A percentile compares a stretch with the other conserved stretches of the same genome.
phyloP scores from a whole-genome alignment of 1,140 invertebrate species.

The Geopemphigus sp. region DNA sequence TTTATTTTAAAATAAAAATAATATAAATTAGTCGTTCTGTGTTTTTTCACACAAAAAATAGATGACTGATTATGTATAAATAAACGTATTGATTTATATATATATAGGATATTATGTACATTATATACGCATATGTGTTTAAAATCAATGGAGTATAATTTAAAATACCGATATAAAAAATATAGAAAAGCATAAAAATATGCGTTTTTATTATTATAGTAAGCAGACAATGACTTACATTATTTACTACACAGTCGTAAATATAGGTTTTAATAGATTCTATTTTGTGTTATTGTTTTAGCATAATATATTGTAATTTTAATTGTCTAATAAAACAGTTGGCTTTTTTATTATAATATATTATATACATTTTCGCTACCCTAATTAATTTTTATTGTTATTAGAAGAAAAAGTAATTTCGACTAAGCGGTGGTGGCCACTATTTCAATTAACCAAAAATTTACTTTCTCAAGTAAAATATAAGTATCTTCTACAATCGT shows the following conservation, averaged over 20 bases:
- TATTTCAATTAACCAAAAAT: not conserved
- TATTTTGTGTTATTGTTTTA: not conserved
- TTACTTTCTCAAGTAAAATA: not conserved
- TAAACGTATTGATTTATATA: too few relatives aligned
- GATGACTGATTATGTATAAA: too few relatives aligned
- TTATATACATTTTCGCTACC: not conserved
- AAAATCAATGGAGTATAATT: too few relatives aligned
- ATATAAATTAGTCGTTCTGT: too few relatives aligned
- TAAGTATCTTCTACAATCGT: not conserved
- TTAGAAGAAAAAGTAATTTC: not conserved
- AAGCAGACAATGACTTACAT: not conserved
- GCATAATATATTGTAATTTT: not conserved
- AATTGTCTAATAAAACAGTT: constrained; percentile 15
- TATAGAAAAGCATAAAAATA: not conserved
- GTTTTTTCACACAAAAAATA: too few relatives aligned
- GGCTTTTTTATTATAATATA: constrained; percentile 20
- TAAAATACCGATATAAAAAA: not conserved
- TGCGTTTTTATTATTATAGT: not conserved
- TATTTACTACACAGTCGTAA: not conserved
- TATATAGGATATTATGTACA: too few relatives aligned
- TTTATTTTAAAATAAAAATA: too few relatives aligned
- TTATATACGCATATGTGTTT: too few relatives aligned
- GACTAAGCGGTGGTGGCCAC: not conserved
- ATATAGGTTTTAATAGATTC: not conserved
- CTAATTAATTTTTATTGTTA: constrained; percentile 29